Percentiles rank a stretch among this genome's conserved stretches.
phyloP scores from a whole-genome alignment of 2,888 invertebrate species.

The Amaurobius ferox region DNA sequence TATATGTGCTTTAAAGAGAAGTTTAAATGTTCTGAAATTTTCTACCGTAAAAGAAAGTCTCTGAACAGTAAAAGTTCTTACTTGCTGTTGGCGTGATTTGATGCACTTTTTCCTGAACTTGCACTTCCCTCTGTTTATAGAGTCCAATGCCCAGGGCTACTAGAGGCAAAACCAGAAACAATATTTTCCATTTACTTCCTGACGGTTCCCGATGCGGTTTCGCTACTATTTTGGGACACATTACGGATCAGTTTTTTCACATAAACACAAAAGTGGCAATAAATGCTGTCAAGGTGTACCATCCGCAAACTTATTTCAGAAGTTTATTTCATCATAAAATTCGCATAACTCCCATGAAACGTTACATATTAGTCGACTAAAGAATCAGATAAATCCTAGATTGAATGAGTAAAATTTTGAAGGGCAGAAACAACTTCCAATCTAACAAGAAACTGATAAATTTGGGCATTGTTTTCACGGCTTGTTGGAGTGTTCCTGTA shows the following conservation, averaged over 20 bases:
- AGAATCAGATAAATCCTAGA: neutral
- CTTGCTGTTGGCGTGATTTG: conserved; percentile 35
- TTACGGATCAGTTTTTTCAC: neutral
- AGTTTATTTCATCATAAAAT: too few species aligned
- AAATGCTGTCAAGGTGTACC: too few species aligned
- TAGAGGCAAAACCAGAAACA: conserved; percentile 43
- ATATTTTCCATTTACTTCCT: conserved; percentile 43
- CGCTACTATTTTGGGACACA: conserved; percentile 37
- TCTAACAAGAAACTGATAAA: conserved; percentile 23
- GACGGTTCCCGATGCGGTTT: conserved; percentile 21
- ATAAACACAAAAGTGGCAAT: too few species aligned
- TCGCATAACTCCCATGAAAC: too few species aligned
- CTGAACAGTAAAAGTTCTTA: too few species aligned
- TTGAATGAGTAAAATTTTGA: neutral
- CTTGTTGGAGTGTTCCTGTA: conserved; percentile 19
- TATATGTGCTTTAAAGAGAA: too few species aligned
- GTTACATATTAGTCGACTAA: too few species aligned
- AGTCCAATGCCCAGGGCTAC: conserved; percentile 42
- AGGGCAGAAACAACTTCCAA: neutral
- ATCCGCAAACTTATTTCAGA: too few species aligned
- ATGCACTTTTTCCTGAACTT: conserved; percentile 23
- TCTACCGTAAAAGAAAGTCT: too few species aligned
- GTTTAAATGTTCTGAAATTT: too few species aligned
- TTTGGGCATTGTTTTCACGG: conserved; percentile 40
- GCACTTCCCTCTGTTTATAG: conserved; percentile 25